phyloP scores from a whole-genome alignment of 2,888 invertebrate species.

The Pteria penguin region DNA sequence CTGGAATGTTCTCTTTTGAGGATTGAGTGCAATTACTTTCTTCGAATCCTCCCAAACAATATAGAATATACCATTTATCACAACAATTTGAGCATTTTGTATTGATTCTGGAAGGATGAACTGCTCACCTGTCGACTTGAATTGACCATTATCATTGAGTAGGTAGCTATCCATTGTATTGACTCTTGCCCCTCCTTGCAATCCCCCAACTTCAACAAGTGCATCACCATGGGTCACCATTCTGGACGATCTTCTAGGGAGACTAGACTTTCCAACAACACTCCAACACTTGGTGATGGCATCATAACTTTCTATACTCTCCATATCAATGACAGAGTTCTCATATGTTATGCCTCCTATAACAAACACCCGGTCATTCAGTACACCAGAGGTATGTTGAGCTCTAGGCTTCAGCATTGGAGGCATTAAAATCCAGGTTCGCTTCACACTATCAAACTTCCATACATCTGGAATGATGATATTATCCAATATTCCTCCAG shows the following conservation, averaged over 20 bases:
- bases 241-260: constrained; percentile 75
- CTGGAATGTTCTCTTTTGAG: constrained; percentile 75
- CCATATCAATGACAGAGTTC: constrained; percentile 68
- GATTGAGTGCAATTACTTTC: constrained; percentile 76
- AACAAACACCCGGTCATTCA: constrained; percentile 73
- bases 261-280: constrained; percentile 73
- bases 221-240: constrained; percentile 73
- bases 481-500: constrained; percentile 77
- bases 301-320: constrained; percentile 76
- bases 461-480: constrained; percentile 73
- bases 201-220: constrained; percentile 74
- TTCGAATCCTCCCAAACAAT: constrained; percentile 79
- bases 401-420: constrained; percentile 76
- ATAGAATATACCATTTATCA: constrained; percentile 76
- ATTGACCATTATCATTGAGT: constrained; percentile 60
- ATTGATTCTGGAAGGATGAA: constrained; percentile 76
- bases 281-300: constrained; percentile 69
- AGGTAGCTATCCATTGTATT: constrained; percentile 78
- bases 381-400: constrained; percentile 74
- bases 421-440: constrained; percentile 72
- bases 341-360: constrained; percentile 75
- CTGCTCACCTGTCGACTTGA: constrained; percentile 75
- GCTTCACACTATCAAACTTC: constrained; percentile 75
- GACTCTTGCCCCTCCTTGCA: constrained; percentile 65
- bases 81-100: constrained; percentile 74